Evolutionary conservation across 2,888 invertebrate species (phyloP).

Genomic region (Pachliopta kotzebuea): DNA sequence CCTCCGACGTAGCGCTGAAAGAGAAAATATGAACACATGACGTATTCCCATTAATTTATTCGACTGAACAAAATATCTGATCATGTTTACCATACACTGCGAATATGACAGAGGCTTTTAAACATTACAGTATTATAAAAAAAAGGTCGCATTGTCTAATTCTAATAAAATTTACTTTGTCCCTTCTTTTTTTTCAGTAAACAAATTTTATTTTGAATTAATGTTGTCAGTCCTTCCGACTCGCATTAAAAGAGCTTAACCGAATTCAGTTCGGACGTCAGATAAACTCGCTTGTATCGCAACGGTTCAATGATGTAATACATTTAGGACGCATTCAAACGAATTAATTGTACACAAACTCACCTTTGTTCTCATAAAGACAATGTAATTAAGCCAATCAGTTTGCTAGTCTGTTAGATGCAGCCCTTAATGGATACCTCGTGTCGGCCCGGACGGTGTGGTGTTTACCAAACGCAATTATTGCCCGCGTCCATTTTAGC

Average conservation of each 20-base stretch:
- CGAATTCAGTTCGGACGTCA: background rate
- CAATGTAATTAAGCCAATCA: slow-evolving; percentile 64
- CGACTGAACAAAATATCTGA: too few relatives aligned
- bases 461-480: slow-evolving; percentile 75
- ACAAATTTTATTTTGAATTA: too few relatives aligned
- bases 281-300: slow-evolving; percentile 15
- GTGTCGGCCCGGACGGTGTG: slow-evolving; percentile 41
- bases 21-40: background rate
- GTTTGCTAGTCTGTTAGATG: slow-evolving; percentile 44
- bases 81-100: too few relatives aligned
- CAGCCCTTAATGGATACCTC: slow-evolving; percentile 59
- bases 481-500: slow-evolving; percentile 68
- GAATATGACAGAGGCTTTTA: too few relatives aligned
- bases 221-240: too few relatives aligned
- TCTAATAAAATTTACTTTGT: too few relatives aligned
- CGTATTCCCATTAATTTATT: background rate
- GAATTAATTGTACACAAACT: slow-evolving; percentile 51
- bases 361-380: slow-evolving; percentile 54
- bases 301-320: slow-evolving; percentile 24
- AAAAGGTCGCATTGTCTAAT: too few relatives aligned
- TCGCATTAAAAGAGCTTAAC: too few relatives aligned
- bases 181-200: too few relatives aligned
- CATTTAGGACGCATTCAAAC: slow-evolving; percentile 32
- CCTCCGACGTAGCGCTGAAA: background rate
- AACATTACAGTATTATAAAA: too few relatives aligned